Base-by-base conservation (phyloP, 2,888 invertebrate species). In the Mythimna impura region DNA sequence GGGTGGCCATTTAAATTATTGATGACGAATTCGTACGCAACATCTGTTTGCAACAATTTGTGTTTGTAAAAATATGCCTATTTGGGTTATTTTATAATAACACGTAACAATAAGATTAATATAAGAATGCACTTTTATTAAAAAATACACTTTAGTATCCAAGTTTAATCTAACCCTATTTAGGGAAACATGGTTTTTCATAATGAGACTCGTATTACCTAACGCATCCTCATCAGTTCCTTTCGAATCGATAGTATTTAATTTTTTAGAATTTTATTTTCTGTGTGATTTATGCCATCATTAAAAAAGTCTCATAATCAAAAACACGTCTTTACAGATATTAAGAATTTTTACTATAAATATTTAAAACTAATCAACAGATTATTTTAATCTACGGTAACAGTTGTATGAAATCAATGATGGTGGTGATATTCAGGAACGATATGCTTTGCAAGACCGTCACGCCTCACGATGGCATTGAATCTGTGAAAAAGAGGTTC, bases 381-480 rank as follows among this genome's bases (percentile, higher is more conserved):
- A 12, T 81, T 17, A 12, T 81, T 17, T 17, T 52, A n/a, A 30
- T n/a, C 7, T 66, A 36, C 66, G 22, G 17, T n/a, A 30, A 25
- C 14, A 30, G 3, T 36, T 25, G 2, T 5, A n/a, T 73, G 5
- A 66, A 47, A 63, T 64, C 25, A 76, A 14, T 65, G 47, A 20
- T 82, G 76, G 25, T 86, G 81, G 30, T 85, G 79, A 43, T 88
- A 81, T 66, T 84, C 78, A 57, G 86, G 84, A 14, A 85, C 66
- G 30, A 86, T 66, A 71, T 87, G 87, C 61, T 87, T 66, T 22
- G 84, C 84, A 61, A 85, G 84, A 36, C 86, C 84, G 36, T 78
- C 75, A 50, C 71, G 76, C 54, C 86, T 86, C 52, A 88, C 88
- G 47, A 93, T 92, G 71, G 91, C 92, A 85, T 94, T 92, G 79